Conservation (phyloP, 1,140 invertebrate genomes). For the Drosophila kohkoa region DNA sequence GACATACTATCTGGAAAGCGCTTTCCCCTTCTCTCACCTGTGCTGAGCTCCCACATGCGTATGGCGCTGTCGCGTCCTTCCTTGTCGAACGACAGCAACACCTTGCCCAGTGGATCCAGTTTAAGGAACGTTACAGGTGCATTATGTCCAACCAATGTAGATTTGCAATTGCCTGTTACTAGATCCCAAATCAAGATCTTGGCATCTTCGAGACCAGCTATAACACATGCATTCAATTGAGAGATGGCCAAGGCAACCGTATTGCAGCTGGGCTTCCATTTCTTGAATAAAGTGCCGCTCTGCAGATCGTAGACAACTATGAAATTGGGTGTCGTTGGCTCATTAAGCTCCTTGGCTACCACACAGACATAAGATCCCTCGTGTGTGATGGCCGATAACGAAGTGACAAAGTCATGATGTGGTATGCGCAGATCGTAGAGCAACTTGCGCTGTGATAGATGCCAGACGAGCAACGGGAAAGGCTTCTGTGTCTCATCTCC, state of each 20-base stretch:
- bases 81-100: constrained; percentile 90
- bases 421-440: constrained; percentile 94
- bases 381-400: constrained; percentile 93
- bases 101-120: constrained; percentile 89
- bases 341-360: constrained; percentile 91
- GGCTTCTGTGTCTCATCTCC: constrained; percentile 96
- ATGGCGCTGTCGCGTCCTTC: constrained; percentile 89
- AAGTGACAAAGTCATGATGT: constrained; percentile 95
- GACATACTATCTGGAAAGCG: no score
- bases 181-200: constrained; percentile 94
- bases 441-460: constrained; percentile 92
- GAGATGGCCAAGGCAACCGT: constrained; percentile 93
- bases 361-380: constrained; percentile 91
- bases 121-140: constrained; percentile 90
- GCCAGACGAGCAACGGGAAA: constrained; percentile 95
- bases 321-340: constrained; percentile 92
- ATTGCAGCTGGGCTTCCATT: constrained; percentile 93
- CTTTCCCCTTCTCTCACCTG: constrained; percentile 86
- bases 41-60: constrained; percentile 91
- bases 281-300: constrained; percentile 95
- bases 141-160: constrained; percentile 90
- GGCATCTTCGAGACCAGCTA: constrained; percentile 92
- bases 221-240: constrained; percentile 91
- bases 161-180: constrained; percentile 89
- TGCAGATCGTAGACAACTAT: constrained; percentile 96